These are phyloP conservation scores for Tetragnatha montana DNA, from an alignment of 2,888 invertebrate genomes.

Conservation along the genomic window DNA sequence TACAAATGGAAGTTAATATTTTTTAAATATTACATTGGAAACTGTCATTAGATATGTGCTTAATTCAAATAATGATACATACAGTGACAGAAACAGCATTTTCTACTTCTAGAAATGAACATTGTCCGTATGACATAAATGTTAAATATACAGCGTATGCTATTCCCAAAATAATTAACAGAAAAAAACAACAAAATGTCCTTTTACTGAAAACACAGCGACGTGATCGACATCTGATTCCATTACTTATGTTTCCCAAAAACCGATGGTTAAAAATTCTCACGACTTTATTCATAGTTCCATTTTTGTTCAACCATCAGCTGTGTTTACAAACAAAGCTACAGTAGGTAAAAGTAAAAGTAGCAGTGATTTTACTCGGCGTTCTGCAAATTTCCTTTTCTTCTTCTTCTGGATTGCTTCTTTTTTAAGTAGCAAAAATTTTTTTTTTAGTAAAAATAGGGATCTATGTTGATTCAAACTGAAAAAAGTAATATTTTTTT, in stretches of 20 bases:
- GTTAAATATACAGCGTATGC: conserved; percentile 24
- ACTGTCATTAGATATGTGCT: no score
- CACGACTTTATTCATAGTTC: conserved; percentile 5
- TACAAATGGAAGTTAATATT: no score
- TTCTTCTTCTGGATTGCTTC: no score
- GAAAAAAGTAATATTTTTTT: no score
- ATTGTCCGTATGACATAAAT: conserved; percentile 30
- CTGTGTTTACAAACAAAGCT: conserved; percentile 51
- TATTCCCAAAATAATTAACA: neutral
- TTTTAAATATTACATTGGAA: no score
- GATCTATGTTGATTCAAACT: no score
- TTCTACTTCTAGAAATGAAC: conserved; percentile 66
- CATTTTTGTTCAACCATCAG: conserved; percentile 1
- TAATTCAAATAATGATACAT: conserved; percentile 20
- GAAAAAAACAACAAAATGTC: conserved; percentile 13
- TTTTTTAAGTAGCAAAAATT: no score
- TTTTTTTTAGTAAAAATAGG: no score
- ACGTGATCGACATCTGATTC: conserved; percentile 13
- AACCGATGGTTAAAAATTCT: conserved; percentile 1
- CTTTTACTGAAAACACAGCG: conserved; percentile 36
- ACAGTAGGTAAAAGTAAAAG: neutral
- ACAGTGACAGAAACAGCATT: conserved; percentile 58
- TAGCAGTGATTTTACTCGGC: conserved; percentile 5
- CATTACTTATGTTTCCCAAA: neutral
- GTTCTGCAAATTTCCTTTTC: no score